Evolutionary conservation across 2,797 vertebrate genomes (phyloP).

Genomic region (Etheostoma perlongum): DNA sequence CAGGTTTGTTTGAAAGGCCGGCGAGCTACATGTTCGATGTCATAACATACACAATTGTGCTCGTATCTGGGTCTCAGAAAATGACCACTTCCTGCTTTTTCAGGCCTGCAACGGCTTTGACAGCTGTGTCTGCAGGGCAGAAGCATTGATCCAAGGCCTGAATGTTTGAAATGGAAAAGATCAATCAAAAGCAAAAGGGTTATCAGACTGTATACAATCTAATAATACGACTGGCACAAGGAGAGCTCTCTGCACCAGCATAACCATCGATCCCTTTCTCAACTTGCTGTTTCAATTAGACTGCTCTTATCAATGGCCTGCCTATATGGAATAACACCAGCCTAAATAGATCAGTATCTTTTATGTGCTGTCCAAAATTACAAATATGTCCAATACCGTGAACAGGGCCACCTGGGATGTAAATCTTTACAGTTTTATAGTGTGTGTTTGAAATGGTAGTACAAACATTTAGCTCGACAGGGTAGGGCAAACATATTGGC

Average conservation of each 20-base stretch:
- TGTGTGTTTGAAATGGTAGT: constrained; percentile 36
- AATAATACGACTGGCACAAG: constrained; percentile 82
- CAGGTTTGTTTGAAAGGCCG: background rate
- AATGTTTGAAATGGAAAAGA: constrained; percentile 83
- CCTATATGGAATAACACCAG: constrained; percentile 63
- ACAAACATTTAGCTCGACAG: constrained; percentile 40
- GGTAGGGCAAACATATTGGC: constrained; percentile 50
- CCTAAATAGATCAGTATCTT: constrained; percentile 72
- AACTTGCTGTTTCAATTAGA: constrained; percentile 85
- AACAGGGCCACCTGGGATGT: constrained; percentile 60
- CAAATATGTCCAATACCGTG: constrained; percentile 66
- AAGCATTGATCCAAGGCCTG: constrained; percentile 71
- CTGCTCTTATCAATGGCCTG: constrained; percentile 74
- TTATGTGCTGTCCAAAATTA: constrained; percentile 68
- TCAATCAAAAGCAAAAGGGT: constrained; percentile 85
- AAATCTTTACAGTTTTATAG: constrained; percentile 58
- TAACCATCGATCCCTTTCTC: constrained; percentile 81
- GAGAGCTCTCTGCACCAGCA: constrained; percentile 75
- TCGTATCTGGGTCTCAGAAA: constrained; percentile 21
- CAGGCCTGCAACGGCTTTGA: constrained; percentile 45
- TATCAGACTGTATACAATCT: constrained; percentile 86
- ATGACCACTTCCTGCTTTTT: constrained; percentile 47
- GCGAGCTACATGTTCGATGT: background rate
- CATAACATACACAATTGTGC: constrained; percentile 22
- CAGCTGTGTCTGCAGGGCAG: constrained; percentile 67